Percentiles rank a stretch among this genome's conserved stretches.
Evolutionary conservation across 2,888 invertebrate species (phyloP).

Genomic region (Volucella inflata): DNA sequence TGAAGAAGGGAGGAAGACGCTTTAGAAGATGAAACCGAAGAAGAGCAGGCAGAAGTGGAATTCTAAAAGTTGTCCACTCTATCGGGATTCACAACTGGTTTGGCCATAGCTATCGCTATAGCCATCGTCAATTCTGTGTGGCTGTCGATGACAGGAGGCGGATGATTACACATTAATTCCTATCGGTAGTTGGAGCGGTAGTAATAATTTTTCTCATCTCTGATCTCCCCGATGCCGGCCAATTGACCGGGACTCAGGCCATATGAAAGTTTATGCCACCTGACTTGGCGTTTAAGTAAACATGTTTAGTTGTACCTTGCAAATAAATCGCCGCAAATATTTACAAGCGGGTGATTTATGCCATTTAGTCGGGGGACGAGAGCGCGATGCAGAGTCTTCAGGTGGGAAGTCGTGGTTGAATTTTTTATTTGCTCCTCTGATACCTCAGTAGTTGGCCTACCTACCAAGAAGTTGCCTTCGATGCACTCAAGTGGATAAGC

Average conservation of each 20-base stretch:
- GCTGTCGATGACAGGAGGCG: slow-evolving; percentile 74
- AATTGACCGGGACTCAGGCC: slow-evolving; percentile 40
- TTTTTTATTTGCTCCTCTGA: slow-evolving; percentile 38
- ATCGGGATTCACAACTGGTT: slow-evolving; percentile 51
- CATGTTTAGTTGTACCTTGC: slow-evolving; percentile 75
- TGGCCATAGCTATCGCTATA: slow-evolving; percentile 3
- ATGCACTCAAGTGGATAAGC: slow-evolving; percentile 66
- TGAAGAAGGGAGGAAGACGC: too few species aligned
- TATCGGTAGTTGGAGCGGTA: slow-evolving; percentile 70
- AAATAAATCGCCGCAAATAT: slow-evolving; percentile 75
- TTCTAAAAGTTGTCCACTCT: slow-evolving; percentile 70
- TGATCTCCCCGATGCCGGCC: slow-evolving; percentile 60
- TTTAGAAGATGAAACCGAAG: too few species aligned
- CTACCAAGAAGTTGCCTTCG: background rate
- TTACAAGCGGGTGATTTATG: slow-evolving; percentile 76
- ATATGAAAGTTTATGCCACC: slow-evolving; percentile 72
- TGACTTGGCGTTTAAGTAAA: slow-evolving; percentile 72
- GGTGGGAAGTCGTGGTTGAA: slow-evolving; percentile 51
- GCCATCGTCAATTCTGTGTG: slow-evolving; percentile 27
- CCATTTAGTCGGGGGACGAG: slow-evolving; percentile 49
- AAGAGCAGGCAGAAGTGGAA: slow-evolving; percentile 48
- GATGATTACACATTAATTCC: slow-evolving; percentile 75
- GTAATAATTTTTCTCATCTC: slow-evolving; percentile 72
- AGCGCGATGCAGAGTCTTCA: slow-evolving; percentile 36
- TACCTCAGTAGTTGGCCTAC: background rate